Base-by-base conservation (phyloP, 2,113 vertebrate genomes). In the Neopipo cinnamomea region DNA sequence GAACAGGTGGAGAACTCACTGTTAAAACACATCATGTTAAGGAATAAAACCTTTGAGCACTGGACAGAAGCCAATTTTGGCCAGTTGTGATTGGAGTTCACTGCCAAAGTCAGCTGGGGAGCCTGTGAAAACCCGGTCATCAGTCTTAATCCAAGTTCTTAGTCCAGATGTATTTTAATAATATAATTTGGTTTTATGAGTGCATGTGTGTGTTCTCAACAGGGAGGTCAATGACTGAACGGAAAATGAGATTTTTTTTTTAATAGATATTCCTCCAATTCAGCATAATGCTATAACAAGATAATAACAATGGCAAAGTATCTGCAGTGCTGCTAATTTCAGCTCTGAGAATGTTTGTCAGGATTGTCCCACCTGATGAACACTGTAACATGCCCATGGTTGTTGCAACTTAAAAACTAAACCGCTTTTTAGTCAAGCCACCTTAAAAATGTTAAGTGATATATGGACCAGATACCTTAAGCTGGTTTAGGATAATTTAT, bases 201-300 rank as follows among this genome's bases (percentile, higher is more conserved):
- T 94, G 92, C 89, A 41, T 81, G 93, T 93, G 91, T 91, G 93
- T 91, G 91, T 88, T 96, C 91, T 95, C 73, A 78, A 93, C 86
- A 86, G 61, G 73, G 92, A 95, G 90, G 92, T 88, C 83, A 96
- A 75, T 79, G 83, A 65, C 61, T 66, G 65, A 77, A 61, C 66
- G 73, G 66, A 93, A 95, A 91, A 96, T n/a, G 24, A 84, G 76
- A 41, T 6, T 12, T 52, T 37, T 79, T 67, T 63, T 61, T 70
- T 28, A 19, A 46, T 21, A 70, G 68, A 67, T 91, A 81, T 42
- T 87, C 44, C 56, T 93, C n/a, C 56, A 79, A 33, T 86, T 75
- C 61, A 79, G 21, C 23, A 41, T 55, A 85, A 73, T 1, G 2
- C 2, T 79, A 1, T 71, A 91, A 65, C 13, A 58, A 66, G 82